Base-by-base conservation (phyloP, 2,888 invertebrate genomes). In the Drosophila robusta region DNA sequence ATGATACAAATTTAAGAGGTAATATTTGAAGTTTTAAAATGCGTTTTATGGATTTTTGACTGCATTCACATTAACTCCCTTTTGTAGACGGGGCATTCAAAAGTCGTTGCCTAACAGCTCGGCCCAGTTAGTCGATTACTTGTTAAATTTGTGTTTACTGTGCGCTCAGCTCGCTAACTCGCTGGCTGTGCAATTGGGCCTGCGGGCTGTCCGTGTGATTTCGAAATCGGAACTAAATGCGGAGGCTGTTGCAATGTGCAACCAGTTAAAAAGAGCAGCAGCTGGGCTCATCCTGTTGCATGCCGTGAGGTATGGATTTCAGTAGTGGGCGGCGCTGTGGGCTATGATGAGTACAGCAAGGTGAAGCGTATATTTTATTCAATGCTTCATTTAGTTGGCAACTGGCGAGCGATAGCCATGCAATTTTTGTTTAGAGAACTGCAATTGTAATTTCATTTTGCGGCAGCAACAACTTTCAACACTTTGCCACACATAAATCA, bases 401-500 rank as follows among this genome's bases (percentile, higher is more conserved):
- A 26, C 44, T 45, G 45, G 36, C 44, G 24, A 42, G 51, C 14
- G 12, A 9, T 22, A 14, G 24, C 51, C 56, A 77, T 70, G 63
- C 69, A 71, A 70, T 85, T 81, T 73, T 67, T 69, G 88, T 68
- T 85, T 78, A 63, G 70, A 58, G 34, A 79, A 84, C 76, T 86
- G 80, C 75, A 82, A 81, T 81, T 75, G 82, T 69, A 71, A 80
- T 75, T 70, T 45, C 64, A 67, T 66, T 66, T 66, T 46, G 56
- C 46, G 47, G 52, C 41, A 36, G 29, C 49, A 34, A 11, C 49
- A 36, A 24, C 34, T 57, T 41, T 45, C 45, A 50, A 38, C 52
- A 55, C 45, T 47, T 26, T 36, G 54, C 55, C 64, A 62, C 67
- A 70, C 64, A 83, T 87, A 88, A 88, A 85, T 83, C 88, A 83